A percentile compares a stretch with the other conserved stretches of the same genome.
Evolutionary conservation across 2,113 vertebrate species (phyloP).

Genomic region (Zootoca vivipara): DNA sequence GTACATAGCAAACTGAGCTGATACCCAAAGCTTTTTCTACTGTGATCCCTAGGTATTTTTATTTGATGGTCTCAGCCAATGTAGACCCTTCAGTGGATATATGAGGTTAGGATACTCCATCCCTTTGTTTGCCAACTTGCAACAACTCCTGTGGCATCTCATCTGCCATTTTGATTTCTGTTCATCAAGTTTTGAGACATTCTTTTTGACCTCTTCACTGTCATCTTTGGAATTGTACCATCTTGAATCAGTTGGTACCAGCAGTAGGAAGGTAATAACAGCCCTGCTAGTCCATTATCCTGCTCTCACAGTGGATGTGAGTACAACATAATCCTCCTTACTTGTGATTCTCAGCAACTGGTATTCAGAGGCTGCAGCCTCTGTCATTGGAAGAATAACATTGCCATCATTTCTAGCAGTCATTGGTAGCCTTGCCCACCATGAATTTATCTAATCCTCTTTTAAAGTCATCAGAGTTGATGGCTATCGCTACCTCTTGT

Average conservation of each 20-base stretch:
- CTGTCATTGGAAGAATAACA: too few relatives aligned
- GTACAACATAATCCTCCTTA: too few relatives aligned
- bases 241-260: not conserved
- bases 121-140: not conserved
- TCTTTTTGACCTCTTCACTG: not conserved
- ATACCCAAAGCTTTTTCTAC: not conserved
- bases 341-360: too few relatives aligned
- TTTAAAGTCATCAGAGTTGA: too few relatives aligned
- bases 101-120: not conserved
- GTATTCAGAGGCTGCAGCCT: too few relatives aligned
- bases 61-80: not conserved
- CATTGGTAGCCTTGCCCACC: too few relatives aligned
- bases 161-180: not conserved
- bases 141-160: not conserved
- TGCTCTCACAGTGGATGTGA: too few relatives aligned
- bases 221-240: not conserved
- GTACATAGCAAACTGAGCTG: not conserved
- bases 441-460: too few relatives aligned
- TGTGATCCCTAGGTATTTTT: not conserved
- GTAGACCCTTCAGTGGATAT: not conserved
- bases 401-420: too few relatives aligned
- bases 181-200: not conserved
- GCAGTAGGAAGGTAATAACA: too few relatives aligned
- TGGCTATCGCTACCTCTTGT: too few relatives aligned
- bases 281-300: too few relatives aligned